Evolutionary conservation across 2,888 invertebrate genomes (phyloP).

Genomic region (Chirona hameri): DNA sequence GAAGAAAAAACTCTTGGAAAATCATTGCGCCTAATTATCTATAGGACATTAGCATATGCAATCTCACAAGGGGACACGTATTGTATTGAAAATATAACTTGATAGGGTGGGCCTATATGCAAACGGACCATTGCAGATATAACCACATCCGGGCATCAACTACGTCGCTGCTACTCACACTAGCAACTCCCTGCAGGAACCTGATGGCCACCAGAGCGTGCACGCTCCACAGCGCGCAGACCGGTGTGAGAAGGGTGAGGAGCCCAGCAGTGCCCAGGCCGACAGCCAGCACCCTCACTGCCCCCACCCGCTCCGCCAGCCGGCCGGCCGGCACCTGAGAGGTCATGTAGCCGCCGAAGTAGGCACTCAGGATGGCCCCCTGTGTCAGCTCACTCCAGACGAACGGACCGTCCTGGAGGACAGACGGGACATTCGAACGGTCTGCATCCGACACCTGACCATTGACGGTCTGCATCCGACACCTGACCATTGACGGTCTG

Average conservation of each 20-base stretch:
- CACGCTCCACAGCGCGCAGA: slow-evolving; percentile 48
- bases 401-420: slow-evolving; percentile 64
- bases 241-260: slow-evolving; percentile 51
- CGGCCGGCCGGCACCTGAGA: slow-evolving; percentile 49
- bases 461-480: no score
- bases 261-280: slow-evolving; percentile 39
- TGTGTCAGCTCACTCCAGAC: slow-evolving; percentile 67
- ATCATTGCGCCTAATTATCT: no score
- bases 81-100: no score
- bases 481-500: no score
- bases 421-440: no score
- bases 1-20: no score
- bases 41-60: no score
- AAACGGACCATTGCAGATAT: no score
- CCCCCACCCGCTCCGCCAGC: slow-evolving; percentile 49
- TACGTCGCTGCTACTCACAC: slow-evolving; percentile 45
- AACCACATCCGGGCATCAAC: no score
- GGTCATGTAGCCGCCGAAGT: slow-evolving; percentile 63
- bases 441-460: no score
- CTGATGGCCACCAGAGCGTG: slow-evolving; percentile 48
- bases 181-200: slow-evolving; percentile 51
- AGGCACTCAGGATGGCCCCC: slow-evolving; percentile 72
- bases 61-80: no score
- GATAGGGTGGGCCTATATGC: no score
- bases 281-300: slow-evolving; percentile 41